Percentiles rank a stretch among this genome's conserved stretches.
Conservation (phyloP, 2,113 vertebrate genomes). For the Hemiprocne comata region DNA sequence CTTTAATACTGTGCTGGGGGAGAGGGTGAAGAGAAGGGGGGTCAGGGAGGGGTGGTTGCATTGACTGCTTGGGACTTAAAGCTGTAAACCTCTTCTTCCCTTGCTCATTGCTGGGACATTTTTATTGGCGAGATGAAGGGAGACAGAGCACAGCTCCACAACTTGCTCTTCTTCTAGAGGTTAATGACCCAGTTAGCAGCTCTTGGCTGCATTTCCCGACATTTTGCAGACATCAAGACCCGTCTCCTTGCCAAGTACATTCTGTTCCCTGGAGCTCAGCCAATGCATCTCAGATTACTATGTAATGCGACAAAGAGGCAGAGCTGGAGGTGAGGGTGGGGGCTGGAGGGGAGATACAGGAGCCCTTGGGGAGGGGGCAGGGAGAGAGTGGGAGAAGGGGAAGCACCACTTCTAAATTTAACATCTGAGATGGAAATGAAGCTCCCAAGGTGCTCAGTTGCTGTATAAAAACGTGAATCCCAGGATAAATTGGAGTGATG, state of each 20-base stretch:
- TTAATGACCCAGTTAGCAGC: conserved; percentile 89
- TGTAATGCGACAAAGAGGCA: conserved; percentile 84
- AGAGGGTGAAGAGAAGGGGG: conserved; percentile 11
- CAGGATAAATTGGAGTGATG: conserved; percentile 42
- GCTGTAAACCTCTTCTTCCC: conserved; percentile 67
- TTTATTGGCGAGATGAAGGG: conserved; percentile 79
- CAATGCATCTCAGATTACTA: conserved; percentile 84
- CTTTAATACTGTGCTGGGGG: background rate
- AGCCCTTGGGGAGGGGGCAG: conserved; percentile 32
- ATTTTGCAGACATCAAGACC: conserved; percentile 86
- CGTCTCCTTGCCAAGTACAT: conserved; percentile 84
- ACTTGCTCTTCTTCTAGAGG: conserved; percentile 82
- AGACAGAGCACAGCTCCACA: conserved; percentile 76
- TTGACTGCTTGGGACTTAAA: conserved; percentile 77
- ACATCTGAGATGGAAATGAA: conserved; percentile 45
- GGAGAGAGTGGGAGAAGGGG: conserved; percentile 25
- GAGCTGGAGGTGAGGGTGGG: conserved; percentile 76
- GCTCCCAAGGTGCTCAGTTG: conserved; percentile 61
- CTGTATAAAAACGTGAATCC: conserved; percentile 36
- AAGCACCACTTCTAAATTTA: conserved; percentile 73
- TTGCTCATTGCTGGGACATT: conserved; percentile 69
- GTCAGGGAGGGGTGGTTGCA: conserved; percentile 30
- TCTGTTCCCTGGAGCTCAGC: conserved; percentile 85
- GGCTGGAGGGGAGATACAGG: conserved; percentile 49
- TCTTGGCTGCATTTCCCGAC: conserved; percentile 86